Evolutionary conservation across 2,113 vertebrate genomes (phyloP), one percentile per base, ranked within the genome.

Genomic region (Fulica atra): DNA sequence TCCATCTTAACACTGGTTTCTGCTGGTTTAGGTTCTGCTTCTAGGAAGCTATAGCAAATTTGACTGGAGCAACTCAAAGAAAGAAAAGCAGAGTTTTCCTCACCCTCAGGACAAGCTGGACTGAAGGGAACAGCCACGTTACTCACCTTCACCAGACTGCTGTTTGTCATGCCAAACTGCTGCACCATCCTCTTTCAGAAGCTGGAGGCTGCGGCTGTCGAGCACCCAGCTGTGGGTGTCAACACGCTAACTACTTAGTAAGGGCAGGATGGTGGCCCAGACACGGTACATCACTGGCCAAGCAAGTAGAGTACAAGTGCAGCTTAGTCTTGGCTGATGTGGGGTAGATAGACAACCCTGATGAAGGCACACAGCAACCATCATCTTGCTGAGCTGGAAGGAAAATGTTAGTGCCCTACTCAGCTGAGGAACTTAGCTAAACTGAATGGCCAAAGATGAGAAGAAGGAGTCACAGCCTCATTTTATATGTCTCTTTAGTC

Each of bases 191-290:
- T 29, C 33, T 91, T 84, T 61, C 56, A 63, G n/a, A 36, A 42
- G 59, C 36, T 0, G 1, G 46, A 53, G 71, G 71, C 63, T 56
- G 53, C 2, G 1, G 28, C 2, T 26, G 28, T 13, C 0, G 0
- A 42, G 14, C 3, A 0, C 42, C 20, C 57, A 71, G 64, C 53
- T 66, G 20, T 17, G 25, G 8, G 13, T 26, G n/a, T 9, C n/a
- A 24, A 8, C n/a, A 33, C 7, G 0, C 51, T 10, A 6, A 6
- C 26, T 44, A 6, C 69, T 70, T 24, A n/a, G 51, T 63, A 10
- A 76, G 89, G 66, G 46, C 33, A 24, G 56, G 70, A 5, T 25
- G 57, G 54, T 64, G 21, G 25, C 61, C 61, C 51, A 60, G 71
- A 16, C 42, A 14, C 0, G 0, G 7, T 13, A 9, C 38, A 53